Evolutionary conservation across 2,797 vertebrate species (phyloP).

Genomic region (Moxostoma hubbsi): DNA sequence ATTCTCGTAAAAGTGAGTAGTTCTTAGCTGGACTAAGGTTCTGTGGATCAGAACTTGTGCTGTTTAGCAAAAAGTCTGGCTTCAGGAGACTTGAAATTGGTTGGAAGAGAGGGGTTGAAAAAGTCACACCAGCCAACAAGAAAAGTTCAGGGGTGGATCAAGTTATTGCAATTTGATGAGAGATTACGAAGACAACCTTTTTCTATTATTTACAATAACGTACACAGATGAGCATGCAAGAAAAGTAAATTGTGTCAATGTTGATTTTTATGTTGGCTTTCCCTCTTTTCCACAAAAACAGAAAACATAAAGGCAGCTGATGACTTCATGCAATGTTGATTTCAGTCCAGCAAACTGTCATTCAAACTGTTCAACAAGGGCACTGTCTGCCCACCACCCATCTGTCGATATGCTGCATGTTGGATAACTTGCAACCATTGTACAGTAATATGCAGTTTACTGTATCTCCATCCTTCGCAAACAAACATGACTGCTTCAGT

Average conservation of each 20-base stretch:
- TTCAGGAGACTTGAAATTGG: too few relatives aligned
- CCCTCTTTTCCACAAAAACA: background rate
- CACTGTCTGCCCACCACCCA: constrained; percentile 21
- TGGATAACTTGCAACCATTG: constrained; percentile 59
- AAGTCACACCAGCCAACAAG: too few relatives aligned
- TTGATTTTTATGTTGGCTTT: background rate
- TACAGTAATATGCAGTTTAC: constrained; percentile 61
- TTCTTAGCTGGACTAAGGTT: too few relatives aligned
- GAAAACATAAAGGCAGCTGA: background rate
- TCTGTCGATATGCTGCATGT: constrained; percentile 28
- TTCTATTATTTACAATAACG: too few relatives aligned
- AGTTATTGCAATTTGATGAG: too few relatives aligned
- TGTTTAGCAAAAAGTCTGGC: too few relatives aligned
- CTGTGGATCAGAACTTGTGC: too few relatives aligned
- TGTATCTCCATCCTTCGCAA: constrained; percentile 58
- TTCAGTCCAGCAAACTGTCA: constrained; percentile 20
- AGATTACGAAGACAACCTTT: too few relatives aligned
- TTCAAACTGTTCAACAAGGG: constrained; percentile 15
- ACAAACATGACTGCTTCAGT: constrained; percentile 68
- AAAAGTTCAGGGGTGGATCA: too few relatives aligned
- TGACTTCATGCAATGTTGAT: constrained; percentile 25
- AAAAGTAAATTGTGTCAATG: background rate
- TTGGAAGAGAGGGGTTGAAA: too few relatives aligned
- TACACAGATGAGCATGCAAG: background rate
- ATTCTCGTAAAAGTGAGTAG: too few relatives aligned